Percentiles rank a stretch among this genome's conserved stretches.
These are phyloP conservation scores for Nomada fabriciana DNA, from an alignment of 2,888 invertebrate genomes.

Conservation along the genomic window DNA sequence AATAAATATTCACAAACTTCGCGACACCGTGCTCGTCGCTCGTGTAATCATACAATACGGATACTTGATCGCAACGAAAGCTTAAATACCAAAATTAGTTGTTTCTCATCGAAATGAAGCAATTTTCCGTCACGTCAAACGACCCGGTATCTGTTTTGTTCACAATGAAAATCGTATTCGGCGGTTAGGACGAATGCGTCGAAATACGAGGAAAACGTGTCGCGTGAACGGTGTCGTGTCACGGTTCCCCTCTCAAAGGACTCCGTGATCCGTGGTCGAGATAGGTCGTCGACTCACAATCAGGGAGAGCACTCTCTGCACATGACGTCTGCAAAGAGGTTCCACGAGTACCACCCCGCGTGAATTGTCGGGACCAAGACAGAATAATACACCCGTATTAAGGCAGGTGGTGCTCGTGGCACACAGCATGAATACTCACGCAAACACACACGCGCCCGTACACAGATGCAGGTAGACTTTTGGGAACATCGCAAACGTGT, in stretches of 20 bases:
- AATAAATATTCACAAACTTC: too few species aligned
- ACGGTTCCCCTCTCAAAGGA: constrained; percentile 14
- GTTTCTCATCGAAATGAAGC: too few species aligned
- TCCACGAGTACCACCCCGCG: constrained; percentile 39
- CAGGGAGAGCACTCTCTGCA: constrained; percentile 29
- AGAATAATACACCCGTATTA: constrained; percentile 65
- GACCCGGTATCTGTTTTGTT: background rate
- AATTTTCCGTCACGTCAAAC: background rate
- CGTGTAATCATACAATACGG: too few species aligned
- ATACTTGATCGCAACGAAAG: too few species aligned
- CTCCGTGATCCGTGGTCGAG: constrained; percentile 27
- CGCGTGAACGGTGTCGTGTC: background rate
- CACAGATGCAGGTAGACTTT: constrained; percentile 12
- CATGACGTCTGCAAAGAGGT: constrained; percentile 54
- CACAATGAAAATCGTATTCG: background rate
- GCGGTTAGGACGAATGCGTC: constrained; percentile 14
- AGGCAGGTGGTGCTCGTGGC: constrained; percentile 66
- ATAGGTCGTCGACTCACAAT: background rate
- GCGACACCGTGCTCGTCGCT: too few species aligned
- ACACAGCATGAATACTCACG: background rate
- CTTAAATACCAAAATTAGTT: too few species aligned
- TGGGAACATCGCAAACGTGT: background rate
- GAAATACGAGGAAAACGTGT: background rate
- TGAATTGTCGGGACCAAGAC: constrained; percentile 54
- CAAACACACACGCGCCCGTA: constrained; percentile 27